phyloP scores from a whole-genome alignment of 2,888 invertebrate species.

The Apomyelois bistriatella region DNA sequence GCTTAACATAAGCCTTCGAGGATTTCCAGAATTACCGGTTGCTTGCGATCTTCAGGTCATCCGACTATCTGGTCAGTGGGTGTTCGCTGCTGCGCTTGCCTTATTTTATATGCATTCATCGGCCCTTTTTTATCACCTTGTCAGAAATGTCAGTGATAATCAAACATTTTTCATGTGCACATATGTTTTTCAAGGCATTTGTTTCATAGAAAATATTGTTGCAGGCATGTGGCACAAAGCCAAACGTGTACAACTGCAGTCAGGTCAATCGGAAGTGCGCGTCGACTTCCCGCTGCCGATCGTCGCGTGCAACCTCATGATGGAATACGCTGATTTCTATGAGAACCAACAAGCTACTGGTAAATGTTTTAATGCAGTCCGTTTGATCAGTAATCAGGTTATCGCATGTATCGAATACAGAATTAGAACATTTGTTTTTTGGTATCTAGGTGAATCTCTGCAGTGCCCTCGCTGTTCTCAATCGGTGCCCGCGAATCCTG shows the following conservation, averaged over 20 bases:
- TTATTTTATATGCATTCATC: too few species aligned
- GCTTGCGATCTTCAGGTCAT: too few species aligned
- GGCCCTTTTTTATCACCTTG: too few species aligned
- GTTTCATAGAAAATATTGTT: constrained; percentile 11
- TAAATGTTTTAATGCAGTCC: constrained; percentile 12
- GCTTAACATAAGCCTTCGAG: too few species aligned
- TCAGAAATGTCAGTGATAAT: too few species aligned
- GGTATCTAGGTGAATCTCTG: constrained; percentile 85
- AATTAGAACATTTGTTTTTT: too few species aligned
- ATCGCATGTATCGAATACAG: too few species aligned
- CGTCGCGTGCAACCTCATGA: constrained; percentile 98
- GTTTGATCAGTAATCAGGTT: too few species aligned
- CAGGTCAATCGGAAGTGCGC: constrained; percentile 97
- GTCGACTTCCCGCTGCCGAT: constrained; percentile 98
- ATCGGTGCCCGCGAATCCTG: constrained; percentile 97
- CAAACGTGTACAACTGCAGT: constrained; percentile 92
- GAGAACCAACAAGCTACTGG: constrained; percentile 96
- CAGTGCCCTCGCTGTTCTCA: constrained; percentile 98
- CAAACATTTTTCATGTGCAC: too few species aligned
- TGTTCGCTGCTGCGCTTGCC: too few species aligned
- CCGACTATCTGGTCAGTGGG: too few species aligned
- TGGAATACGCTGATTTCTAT: constrained; percentile 98
- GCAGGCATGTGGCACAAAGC: constrained; percentile 97
- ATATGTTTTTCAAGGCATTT: not conserved
- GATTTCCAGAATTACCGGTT: too few species aligned